Percentiles rank a stretch among this genome's conserved stretches.
Evolutionary conservation across 2,113 vertebrate species (phyloP).

Genomic region (Colius striatus): DNA sequence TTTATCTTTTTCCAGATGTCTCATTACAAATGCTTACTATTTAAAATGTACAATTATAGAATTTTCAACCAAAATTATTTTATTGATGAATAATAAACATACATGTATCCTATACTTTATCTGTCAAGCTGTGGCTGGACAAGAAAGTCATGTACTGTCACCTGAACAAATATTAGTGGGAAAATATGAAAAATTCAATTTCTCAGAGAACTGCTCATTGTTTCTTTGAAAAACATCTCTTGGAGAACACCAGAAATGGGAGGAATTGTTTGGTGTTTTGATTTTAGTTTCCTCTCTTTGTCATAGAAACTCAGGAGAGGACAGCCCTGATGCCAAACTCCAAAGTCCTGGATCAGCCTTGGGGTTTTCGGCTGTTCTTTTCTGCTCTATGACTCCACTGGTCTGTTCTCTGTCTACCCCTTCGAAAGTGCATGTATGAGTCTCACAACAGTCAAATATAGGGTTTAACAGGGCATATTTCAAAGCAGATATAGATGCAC

Average conservation of each 20-base stretch:
- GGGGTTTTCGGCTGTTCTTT: background rate
- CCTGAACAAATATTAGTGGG: background rate
- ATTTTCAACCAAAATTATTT: background rate
- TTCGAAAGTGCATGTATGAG: background rate
- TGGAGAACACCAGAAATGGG: background rate
- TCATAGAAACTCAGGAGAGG: background rate
- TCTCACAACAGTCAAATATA: background rate
- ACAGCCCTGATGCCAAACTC: background rate
- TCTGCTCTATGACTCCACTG: background rate
- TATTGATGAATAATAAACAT: background rate
- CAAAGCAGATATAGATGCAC: background rate
- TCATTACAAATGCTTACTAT: background rate
- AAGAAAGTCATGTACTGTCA: background rate
- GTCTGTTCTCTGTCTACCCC: background rate
- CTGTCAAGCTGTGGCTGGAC: background rate
- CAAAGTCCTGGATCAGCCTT: background rate
- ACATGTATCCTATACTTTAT: background rate
- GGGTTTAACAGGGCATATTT: background rate
- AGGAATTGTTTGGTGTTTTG: background rate
- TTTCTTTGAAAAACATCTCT: background rate
- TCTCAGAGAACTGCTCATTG: background rate
- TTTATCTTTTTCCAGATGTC: background rate
- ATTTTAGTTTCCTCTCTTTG: background rate
- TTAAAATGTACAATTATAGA: background rate
- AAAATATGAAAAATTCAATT: background rate